phyloP scores from a whole-genome alignment of 2,888 invertebrate genomes.

The Zootermopsis nevadensis region DNA sequence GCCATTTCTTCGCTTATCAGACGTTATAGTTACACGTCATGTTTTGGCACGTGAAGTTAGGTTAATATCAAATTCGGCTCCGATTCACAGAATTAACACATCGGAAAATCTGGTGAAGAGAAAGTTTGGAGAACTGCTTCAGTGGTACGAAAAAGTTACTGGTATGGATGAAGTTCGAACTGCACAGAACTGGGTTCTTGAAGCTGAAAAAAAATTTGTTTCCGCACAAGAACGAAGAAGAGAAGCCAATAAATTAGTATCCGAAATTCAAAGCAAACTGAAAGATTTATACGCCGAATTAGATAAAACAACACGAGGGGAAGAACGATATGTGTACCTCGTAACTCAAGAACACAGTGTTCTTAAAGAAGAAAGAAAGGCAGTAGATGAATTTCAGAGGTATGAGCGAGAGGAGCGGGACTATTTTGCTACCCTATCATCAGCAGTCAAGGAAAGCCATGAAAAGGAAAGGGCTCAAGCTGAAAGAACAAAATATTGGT shows the following conservation, averaged over 20 bases:
- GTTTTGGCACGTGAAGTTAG: conserved; percentile 2
- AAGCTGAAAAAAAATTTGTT: conserved; percentile 75
- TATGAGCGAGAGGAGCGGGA: conserved; percentile 82
- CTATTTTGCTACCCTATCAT: conserved; percentile 77
- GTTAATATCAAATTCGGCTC: background rate
- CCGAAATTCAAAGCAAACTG: conserved; percentile 71
- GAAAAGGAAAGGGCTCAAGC: conserved; percentile 85
- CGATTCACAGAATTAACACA: background rate
- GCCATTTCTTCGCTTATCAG: background rate
- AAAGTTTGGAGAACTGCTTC: conserved; percentile 66
- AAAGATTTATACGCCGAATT: conserved; percentile 80
- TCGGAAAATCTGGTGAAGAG: conserved; percentile 58
- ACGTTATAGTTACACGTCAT: background rate
- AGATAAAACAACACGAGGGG: conserved; percentile 81
- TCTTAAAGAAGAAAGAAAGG: conserved; percentile 63
- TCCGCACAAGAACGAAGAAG: conserved; percentile 74
- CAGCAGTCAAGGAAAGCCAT: conserved; percentile 82
- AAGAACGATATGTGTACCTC: conserved; percentile 78
- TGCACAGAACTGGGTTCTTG: conserved; percentile 78
- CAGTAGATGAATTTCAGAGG: conserved; percentile 71
- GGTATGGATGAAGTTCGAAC: conserved; percentile 82
- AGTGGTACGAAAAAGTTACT: conserved; percentile 78
- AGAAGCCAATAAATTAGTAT: conserved; percentile 71
- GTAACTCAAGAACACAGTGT: conserved; percentile 76
- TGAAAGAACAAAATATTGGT: conserved; percentile 88